Base-by-base conservation (phyloP, 2,888 invertebrate genomes). In the Baccha elongata region DNA sequence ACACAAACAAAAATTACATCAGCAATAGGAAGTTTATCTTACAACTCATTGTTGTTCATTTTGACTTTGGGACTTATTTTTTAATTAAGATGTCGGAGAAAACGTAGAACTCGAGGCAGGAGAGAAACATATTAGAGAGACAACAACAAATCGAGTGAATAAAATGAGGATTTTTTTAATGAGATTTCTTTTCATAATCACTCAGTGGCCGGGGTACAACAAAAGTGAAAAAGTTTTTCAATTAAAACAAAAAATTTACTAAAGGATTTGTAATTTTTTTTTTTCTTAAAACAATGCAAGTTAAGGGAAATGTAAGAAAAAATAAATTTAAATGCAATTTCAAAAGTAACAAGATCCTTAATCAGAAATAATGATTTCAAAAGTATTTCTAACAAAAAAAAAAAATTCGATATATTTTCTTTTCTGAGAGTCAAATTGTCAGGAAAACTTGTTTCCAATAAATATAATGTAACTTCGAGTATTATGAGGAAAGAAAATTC, bases 151-250 rank as follows among this genome's bases (percentile, higher is more conserved):
- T 11, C 58, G 10, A 21, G 6, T 19, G 29, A 23, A 58, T n/a
- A n/a, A 48, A 35, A 29, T 29, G 73, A 29, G 52, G 60, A 67
- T 23, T 72, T 83, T n/a, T n/a, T 83, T 83, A 83, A 83, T 83
- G 81, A 83, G 76, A 76, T 83, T 83, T 76, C 62, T 72, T 76
- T 79, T 64, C 11, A 26, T n/a, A 46, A 69, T 64, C 37, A 53
- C 65, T 71, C 67, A 60, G 76, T 72, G 46, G 53, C 76, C 52
- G 40, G 62, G 17, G n/a, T 7, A 67, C 8, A 58, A 80, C 64
- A 75, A 75, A 71, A 75, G 75, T 68, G 26, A 48, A 46, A 83
- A 80, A 83, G 55, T 83, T 83, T 83, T 83, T 76, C 81, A 83
- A 83, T 83, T 83, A 83, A 69, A 15, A 19, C 15, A 23, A 37